Base-by-base conservation (phyloP, 1,140 invertebrate species). In the Hydropsyche tenuis region DNA sequence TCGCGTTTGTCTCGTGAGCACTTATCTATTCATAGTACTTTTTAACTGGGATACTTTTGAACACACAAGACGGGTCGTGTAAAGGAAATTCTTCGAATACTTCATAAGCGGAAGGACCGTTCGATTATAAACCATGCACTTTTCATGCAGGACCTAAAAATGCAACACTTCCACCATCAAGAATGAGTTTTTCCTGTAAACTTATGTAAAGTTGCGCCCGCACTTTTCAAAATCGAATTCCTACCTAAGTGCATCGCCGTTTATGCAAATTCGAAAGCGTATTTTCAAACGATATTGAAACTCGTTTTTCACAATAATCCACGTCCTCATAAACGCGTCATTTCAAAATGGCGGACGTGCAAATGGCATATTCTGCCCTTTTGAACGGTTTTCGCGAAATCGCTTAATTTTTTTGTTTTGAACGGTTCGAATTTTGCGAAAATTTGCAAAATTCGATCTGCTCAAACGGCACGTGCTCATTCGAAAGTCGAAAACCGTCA, bases 231-330 rank as follows among this genome's bases (percentile, higher is more conserved):
- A 64, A 23, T 11, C 22, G 18, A 60, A 60, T 60, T 22, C 16
- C 16, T 60, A 23, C 14, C 45, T 16, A 37, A 37, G 30, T 37
- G 45, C 62, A 25, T 7, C 25, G 18, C 27, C 30, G 62, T 23
- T 64, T 64, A 64, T 64, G 62, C 16, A 64, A 64, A 64, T 64
- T 11, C 7, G 37, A 64, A 64, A 30, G 62, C 62, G 30, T 16
- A 30, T 64, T 64, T 42, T 42, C 25, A 64, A 42, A 42, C 7
- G 23, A n/a, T n/a, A n/a, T n/a, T 16, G 4, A 60, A 11, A 18
- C 62, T 1, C 20, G 22, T 18, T 23, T 60, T 11, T 6, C 2
- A 60, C 30, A 37, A 37, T 37, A 37, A 37, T 37, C 3, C 30
- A 37, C 30, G 30, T 3, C 9, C 9, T 9, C 9, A 37, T 3